These are phyloP conservation scores for Chironomus striatipennis DNA, from an alignment of 1,140 invertebrate species.

Conservation along the genomic window DNA sequence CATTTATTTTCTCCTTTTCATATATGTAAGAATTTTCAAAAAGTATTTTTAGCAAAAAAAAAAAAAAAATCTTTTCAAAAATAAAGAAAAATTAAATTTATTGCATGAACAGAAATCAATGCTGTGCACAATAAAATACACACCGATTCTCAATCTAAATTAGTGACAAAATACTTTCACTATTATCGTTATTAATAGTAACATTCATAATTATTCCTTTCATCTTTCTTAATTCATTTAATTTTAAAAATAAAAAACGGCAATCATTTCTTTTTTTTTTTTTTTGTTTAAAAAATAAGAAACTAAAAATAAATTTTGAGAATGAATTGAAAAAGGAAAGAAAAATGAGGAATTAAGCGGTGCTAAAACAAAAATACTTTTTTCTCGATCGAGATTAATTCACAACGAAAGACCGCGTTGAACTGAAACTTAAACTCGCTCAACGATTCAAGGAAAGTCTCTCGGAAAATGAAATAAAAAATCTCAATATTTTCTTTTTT, in stretches of 20 bases:
- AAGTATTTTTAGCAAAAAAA: too few relatives aligned
- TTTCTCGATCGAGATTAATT: background rate
- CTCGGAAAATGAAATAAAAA: background rate
- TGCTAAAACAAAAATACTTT: background rate
- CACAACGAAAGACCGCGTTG: background rate
- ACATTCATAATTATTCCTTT: background rate
- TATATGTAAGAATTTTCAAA: too few relatives aligned
- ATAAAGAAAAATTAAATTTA: too few relatives aligned
- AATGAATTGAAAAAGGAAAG: background rate
- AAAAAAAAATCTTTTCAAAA: too few relatives aligned
- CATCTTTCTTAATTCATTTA: background rate
- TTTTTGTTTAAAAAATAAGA: background rate
- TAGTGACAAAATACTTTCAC: background rate
- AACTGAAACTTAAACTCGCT: background rate
- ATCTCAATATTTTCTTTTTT: conserved; percentile 2
- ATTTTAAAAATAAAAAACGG: background rate
- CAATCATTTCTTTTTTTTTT: background rate
- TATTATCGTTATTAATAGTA: background rate
- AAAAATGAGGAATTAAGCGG: conserved; percentile 4
- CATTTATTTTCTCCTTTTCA: too few relatives aligned
- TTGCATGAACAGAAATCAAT: too few relatives aligned
- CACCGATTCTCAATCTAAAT: background rate
- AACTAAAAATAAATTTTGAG: conserved; percentile 14
- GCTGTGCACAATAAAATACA: too few relatives aligned
- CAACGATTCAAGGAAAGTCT: background rate